These are phyloP conservation scores for Phengaris alcon DNA, from an alignment of 2,888 invertebrate genomes.

Conservation along the genomic window DNA sequence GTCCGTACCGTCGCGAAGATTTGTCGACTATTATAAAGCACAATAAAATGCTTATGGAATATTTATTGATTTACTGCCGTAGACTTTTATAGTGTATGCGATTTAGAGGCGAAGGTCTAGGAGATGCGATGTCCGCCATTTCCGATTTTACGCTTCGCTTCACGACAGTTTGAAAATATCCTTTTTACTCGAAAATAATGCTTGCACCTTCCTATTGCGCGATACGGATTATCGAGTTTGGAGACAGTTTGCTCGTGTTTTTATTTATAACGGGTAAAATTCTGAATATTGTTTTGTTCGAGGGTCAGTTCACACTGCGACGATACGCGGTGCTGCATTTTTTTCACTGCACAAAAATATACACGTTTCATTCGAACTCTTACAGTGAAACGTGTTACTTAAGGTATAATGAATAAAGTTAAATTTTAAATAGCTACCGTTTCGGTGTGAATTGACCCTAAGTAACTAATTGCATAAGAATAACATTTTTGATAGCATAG, in stretches of 20 bases:
- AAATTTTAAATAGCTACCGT: no score
- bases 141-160: conserved; percentile 69
- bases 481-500: background rate
- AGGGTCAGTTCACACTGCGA: no score
- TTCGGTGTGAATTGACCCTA: no score
- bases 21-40: conserved; percentile 54
- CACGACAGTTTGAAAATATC: conserved; percentile 42
- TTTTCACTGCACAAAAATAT: no score
- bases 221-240: conserved; percentile 2
- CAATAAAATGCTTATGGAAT: conserved; percentile 67
- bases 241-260: background rate
- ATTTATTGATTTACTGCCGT: conserved; percentile 68
- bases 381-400: no score
- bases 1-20: conserved; percentile 45
- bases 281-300: background rate
- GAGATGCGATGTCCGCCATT: conserved; percentile 60
- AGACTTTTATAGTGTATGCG: conserved; percentile 71
- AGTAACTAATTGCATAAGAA: no score
- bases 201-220: background rate
- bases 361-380: no score
- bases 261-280: conserved; percentile 2
- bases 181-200: conserved; percentile 27
- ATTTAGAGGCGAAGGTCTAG: conserved; percentile 66
- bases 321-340: no score
- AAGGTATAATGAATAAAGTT: no score